Evolutionary conservation across 92 coral and sea anemone species (phyloP).

Genomic region (Epizoanthus fatuus): DNA sequence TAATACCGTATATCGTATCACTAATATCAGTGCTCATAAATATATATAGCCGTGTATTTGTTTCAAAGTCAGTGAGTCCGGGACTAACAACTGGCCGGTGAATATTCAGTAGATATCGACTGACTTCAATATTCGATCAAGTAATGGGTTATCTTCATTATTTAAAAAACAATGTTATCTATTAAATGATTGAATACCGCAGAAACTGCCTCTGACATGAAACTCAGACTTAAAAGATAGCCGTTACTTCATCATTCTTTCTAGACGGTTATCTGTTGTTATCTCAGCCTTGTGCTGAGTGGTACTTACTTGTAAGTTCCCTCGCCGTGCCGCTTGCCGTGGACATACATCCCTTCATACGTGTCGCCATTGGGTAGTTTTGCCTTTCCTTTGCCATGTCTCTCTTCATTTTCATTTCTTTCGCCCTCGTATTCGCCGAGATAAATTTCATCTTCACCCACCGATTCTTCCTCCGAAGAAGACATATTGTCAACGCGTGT

Average conservation of each 20-base stretch:
- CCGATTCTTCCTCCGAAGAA: constrained; percentile 91
- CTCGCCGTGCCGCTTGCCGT: constrained; percentile 94
- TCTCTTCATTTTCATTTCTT: constrained; percentile 89
- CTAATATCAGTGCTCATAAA: too few relatives aligned
- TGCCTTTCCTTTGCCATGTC: constrained; percentile 98
- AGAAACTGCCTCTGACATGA: too few relatives aligned
- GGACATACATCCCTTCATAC: constrained; percentile 92
- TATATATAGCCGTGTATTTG: too few relatives aligned
- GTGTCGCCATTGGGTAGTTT: constrained; percentile 96
- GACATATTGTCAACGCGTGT: constrained; percentile 74
- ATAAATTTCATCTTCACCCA: constrained; percentile 88
- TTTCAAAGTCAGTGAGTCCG: too few relatives aligned
- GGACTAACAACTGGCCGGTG: too few relatives aligned
- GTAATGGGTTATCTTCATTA: too few relatives aligned
- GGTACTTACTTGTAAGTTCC: constrained; percentile 95
- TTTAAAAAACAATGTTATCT: too few relatives aligned
- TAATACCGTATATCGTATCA: too few relatives aligned
- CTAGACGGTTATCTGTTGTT: neutral
- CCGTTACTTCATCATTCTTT: neutral
- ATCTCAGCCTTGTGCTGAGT: neutral
- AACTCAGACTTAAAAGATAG: too few relatives aligned
- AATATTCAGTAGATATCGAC: too few relatives aligned
- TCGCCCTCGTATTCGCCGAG: constrained; percentile 99
- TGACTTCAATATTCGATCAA: too few relatives aligned
- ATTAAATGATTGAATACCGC: too few relatives aligned